Evolutionary conservation across 1,140 invertebrate genomes (phyloP).

Genomic region (Sipha flava): DNA sequence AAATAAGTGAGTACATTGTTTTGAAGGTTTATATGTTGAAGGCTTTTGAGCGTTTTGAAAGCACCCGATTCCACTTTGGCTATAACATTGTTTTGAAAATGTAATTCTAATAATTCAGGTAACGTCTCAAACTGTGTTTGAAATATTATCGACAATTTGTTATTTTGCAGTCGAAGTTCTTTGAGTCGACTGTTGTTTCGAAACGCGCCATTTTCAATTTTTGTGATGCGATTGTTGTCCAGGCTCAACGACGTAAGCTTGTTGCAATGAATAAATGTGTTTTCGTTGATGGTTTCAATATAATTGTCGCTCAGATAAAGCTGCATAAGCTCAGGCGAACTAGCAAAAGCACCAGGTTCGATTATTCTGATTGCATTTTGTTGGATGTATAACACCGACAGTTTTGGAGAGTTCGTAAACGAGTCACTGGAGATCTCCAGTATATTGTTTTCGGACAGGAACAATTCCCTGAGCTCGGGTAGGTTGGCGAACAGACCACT

Average conservation of each 20-base stretch:
- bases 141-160: constrained; percentile 63
- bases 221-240: constrained; percentile 79
- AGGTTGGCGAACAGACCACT: constrained; percentile 70
- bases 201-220: constrained; percentile 71
- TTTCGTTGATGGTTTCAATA: constrained; percentile 62
- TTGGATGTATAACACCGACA: constrained; percentile 77
- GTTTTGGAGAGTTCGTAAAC: constrained; percentile 63
- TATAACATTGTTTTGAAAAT: constrained; percentile 79
- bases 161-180: constrained; percentile 80
- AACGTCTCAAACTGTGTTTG: constrained; percentile 71
- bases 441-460: constrained; percentile 85
- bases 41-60: constrained; percentile 65
- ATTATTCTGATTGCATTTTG: constrained; percentile 74
- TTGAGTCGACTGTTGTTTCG: constrained; percentile 60
- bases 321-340: constrained; percentile 65
- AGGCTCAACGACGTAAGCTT: constrained; percentile 75
- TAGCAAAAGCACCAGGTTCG: constrained; percentile 61
- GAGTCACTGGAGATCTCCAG: constrained; percentile 70
- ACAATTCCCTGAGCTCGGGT: constrained; percentile 65
- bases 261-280: constrained; percentile 62
- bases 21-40: constrained; percentile 84
- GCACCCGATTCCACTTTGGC: constrained; percentile 71
- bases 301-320: constrained; percentile 80
- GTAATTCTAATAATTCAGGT: constrained; percentile 68
- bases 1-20: constrained; percentile 66